Percentiles rank a stretch among this genome's conserved stretches.
Conservation (phyloP, 1,140 invertebrate genomes). For the Drosophila albomicans region DNA sequence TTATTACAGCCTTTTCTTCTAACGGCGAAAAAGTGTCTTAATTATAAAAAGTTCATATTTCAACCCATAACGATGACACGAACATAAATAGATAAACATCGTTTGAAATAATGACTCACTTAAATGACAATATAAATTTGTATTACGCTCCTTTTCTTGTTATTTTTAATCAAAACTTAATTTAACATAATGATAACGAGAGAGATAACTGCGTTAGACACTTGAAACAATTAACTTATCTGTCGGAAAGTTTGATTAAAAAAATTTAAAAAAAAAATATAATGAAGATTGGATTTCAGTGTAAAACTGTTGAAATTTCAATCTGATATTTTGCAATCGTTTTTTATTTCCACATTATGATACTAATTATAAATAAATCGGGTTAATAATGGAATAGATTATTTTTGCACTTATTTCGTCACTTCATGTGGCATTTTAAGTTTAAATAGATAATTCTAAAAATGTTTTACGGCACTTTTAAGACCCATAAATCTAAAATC, state of each 20-base stretch:
- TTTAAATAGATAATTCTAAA: neutral
- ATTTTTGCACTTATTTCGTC: no score
- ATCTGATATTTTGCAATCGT: neutral
- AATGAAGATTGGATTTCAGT: neutral
- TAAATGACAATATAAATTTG: constrained; percentile 12
- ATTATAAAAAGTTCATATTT: constrained; percentile 17
- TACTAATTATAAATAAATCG: neutral
- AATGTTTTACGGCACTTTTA: constrained; percentile 6
- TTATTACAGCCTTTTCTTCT: constrained; percentile 5
- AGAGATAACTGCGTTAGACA: constrained; percentile 2
- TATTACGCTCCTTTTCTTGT: neutral
- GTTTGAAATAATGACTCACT: constrained; percentile 28
- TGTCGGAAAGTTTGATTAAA: neutral
- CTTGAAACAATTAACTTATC: constrained; percentile 12
- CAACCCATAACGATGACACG: constrained; percentile 4
- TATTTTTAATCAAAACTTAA: constrained; percentile 10
- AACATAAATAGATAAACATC: constrained; percentile 24
- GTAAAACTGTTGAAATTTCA: neutral
- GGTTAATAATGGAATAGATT: neutral
- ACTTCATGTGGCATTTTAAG: no score
- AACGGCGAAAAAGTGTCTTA: constrained; percentile 3
- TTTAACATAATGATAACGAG: constrained; percentile 12
- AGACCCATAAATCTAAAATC: constrained; percentile 10
- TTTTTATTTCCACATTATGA: no score
- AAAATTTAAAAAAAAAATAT: neutral